phyloP scores from a whole-genome alignment of 2,888 invertebrate genomes.

The Lucinisca nassula region DNA sequence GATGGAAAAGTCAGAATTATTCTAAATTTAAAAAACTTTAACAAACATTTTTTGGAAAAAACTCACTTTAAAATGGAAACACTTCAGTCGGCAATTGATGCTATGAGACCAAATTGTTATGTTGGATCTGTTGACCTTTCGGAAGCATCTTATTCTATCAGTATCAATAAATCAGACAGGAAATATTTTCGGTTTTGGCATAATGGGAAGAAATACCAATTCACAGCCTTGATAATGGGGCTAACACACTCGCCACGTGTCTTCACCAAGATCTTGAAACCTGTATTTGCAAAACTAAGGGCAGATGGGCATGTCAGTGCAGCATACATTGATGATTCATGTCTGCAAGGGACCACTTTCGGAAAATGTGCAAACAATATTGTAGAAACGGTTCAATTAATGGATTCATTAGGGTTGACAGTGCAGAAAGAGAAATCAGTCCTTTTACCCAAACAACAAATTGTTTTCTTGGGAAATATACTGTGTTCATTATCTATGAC shows the following conservation, averaged over 20 bases:
- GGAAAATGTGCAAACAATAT: slow-evolving; percentile 38
- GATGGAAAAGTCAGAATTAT: slow-evolving; percentile 25
- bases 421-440: slow-evolving; percentile 63
- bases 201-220: slow-evolving; percentile 31
- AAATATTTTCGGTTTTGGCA: slow-evolving; percentile 54
- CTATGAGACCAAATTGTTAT: slow-evolving; percentile 33
- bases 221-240: slow-evolving; percentile 33
- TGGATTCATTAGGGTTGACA: slow-evolving; percentile 65
- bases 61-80: slow-evolving; percentile 63
- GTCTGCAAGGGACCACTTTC: slow-evolving; percentile 37
- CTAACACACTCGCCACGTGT: slow-evolving; percentile 34
- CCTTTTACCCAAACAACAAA: slow-evolving; percentile 46
- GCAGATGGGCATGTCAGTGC: slow-evolving; percentile 20
- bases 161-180: slow-evolving; percentile 34
- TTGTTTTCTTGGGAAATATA: slow-evolving; percentile 60
- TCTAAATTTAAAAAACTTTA: slow-evolving; percentile 42
- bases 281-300: slow-evolving; percentile 54
- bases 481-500: slow-evolving; percentile 62
- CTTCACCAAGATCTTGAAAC: slow-evolving; percentile 59
- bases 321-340: slow-evolving; percentile 59
- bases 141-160: slow-evolving; percentile 54
- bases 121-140: slow-evolving; percentile 52
- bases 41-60: slow-evolving; percentile 23
- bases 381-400: slow-evolving; percentile 6
- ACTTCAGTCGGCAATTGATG: slow-evolving; percentile 35